Conservation (phyloP, 2,797 vertebrate species). For the Macropus fuliginosus region DNA sequence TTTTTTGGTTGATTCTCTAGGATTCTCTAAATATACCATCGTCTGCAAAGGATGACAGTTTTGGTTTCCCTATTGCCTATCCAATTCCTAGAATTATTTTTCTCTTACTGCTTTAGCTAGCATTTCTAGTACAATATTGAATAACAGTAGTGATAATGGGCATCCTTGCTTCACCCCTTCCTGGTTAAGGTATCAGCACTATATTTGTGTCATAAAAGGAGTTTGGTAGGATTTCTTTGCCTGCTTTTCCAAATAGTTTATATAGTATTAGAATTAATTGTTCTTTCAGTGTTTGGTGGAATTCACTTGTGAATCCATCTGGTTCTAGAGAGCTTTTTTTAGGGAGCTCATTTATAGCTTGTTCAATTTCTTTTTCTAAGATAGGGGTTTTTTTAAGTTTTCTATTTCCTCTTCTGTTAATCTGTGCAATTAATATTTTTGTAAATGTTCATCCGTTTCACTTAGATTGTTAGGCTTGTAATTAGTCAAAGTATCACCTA, state of each 20-base stretch:
- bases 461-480: no score
- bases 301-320: background rate
- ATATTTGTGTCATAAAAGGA: background rate
- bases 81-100: background rate
- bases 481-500: no score
- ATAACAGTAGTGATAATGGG: background rate
- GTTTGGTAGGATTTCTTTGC: background rate
- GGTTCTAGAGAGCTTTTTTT: background rate
- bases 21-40: background rate
- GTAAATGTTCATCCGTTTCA: no score
- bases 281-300: background rate
- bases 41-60: background rate
- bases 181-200: background rate
- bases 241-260: background rate
- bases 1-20: background rate
- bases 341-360: no score
- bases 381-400: no score
- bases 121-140: background rate
- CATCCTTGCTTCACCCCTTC: background rate
- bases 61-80: background rate
- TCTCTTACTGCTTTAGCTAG: background rate
- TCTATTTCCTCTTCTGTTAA: no score
- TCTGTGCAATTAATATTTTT: no score
- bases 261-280: background rate
- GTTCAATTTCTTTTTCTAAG: no score